phyloP scores from a whole-genome alignment of 2,888 invertebrate genomes.

The Ochlodes sylvanus region DNA sequence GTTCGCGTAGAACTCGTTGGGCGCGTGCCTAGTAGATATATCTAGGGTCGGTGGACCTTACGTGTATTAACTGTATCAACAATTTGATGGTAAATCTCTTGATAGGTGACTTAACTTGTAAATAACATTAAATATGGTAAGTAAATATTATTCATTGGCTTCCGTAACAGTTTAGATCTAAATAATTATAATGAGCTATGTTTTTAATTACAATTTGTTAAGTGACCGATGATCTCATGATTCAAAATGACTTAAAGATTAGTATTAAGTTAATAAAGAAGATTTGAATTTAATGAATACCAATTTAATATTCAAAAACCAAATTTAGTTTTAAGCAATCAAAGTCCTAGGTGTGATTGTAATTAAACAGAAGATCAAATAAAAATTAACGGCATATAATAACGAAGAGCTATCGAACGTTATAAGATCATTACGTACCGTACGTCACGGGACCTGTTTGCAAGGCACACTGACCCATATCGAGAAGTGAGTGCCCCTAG shows the following conservation, averaged over 20 bases:
- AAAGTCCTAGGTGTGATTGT: too few relatives aligned
- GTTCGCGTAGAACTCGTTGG: conserved; percentile 17
- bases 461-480: conserved; percentile 66
- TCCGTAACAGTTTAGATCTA: too few relatives aligned
- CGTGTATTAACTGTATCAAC: background rate
- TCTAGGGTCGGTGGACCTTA: too few relatives aligned
- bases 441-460: conserved; percentile 49
- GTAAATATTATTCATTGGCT: too few relatives aligned
- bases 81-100: conserved; percentile 7
- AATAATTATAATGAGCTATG: too few relatives aligned
- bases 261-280: too few relatives aligned
- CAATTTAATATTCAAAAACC: too few relatives aligned
- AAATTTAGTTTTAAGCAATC: too few relatives aligned
- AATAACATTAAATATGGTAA: background rate
- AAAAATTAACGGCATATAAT: conserved; percentile 31
- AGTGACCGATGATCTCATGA: too few relatives aligned
- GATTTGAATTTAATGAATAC: too few relatives aligned
- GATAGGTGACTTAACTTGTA: background rate
- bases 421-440: conserved; percentile 40
- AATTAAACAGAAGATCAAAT: conserved; percentile 3
- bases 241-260: too few relatives aligned
- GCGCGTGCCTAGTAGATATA: conserved; percentile 15
- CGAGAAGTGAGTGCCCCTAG: conserved; percentile 41
- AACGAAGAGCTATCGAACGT: conserved; percentile 37
- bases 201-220: too few relatives aligned